Evolutionary conservation across 2,888 invertebrate genomes (phyloP).

Genomic region (Uloborus plumipes): DNA sequence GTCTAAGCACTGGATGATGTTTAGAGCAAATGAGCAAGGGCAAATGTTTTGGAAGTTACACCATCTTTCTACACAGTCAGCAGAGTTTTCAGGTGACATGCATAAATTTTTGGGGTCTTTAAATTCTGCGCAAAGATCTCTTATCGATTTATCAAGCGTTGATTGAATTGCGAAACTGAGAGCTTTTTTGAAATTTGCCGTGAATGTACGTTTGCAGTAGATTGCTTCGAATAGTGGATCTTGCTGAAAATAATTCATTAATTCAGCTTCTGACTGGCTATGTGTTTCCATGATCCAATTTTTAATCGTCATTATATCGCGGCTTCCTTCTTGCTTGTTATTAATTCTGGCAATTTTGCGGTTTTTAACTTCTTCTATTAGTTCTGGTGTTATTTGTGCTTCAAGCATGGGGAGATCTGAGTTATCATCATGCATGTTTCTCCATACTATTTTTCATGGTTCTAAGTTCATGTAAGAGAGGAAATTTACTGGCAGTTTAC

Average conservation of each 20-base stretch:
- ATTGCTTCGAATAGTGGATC: conserved; percentile 3
- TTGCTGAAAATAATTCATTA: background rate
- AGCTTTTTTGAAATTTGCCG: conserved; percentile 13
- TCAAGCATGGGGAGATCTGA: background rate
- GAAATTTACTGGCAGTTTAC: background rate
- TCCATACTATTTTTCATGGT: background rate
- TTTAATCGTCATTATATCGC: conserved; percentile 3
- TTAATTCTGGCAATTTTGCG: rapidly evolving
- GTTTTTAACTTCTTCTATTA: background rate
- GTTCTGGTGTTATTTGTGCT: background rate
- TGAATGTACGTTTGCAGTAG: conserved; percentile 6
- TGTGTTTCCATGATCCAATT: background rate
- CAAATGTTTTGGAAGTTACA: conserved; percentile 7
- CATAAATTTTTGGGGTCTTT: background rate
- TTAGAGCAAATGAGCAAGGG: background rate
- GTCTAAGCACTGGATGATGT: background rate
- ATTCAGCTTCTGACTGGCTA: background rate
- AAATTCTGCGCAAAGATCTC: background rate
- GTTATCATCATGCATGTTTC: background rate
- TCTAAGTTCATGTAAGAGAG: conserved; percentile 9
- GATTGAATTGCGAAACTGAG: background rate
- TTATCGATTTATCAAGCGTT: background rate
- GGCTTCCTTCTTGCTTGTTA: background rate
- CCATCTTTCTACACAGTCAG: no score
- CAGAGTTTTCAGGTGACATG: background rate